These are phyloP conservation scores for Drosophila niveifrons DNA, from an alignment of 2,888 invertebrate species.

Conservation along the genomic window DNA sequence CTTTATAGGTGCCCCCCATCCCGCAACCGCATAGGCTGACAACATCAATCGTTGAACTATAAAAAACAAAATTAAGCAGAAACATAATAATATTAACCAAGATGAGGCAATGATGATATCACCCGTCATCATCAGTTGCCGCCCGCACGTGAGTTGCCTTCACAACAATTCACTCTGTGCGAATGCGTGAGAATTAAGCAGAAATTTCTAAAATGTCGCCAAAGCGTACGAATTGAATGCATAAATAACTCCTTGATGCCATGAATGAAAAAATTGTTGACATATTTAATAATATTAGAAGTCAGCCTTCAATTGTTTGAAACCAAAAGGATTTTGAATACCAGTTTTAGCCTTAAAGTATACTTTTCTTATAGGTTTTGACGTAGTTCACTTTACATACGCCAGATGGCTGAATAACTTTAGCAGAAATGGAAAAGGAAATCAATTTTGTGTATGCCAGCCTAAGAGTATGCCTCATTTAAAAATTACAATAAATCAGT, in stretches of 20 bases:
- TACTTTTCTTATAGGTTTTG: not conserved
- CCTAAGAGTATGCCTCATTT: not conserved
- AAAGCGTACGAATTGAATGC: constrained; percentile 40
- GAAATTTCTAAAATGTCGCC: constrained; percentile 41
- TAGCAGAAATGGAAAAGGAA: not conserved
- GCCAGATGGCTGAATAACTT: not conserved
- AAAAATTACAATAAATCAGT: not conserved
- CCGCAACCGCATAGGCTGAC: not conserved
- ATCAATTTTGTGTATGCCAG: not conserved
- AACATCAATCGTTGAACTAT: constrained; percentile 44
- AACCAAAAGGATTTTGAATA: not conserved
- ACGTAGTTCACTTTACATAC: not conserved
- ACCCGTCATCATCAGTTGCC: constrained; percentile 32
- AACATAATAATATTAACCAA: constrained; percentile 35
- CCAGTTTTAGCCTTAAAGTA: not conserved
- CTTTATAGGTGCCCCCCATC: constrained; percentile 32
- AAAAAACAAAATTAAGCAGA: constrained; percentile 20
- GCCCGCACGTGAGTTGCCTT: constrained; percentile 67
- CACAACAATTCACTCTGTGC: constrained; percentile 36
- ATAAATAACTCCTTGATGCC: constrained; percentile 28
- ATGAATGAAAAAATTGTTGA: not conserved
- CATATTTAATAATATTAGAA: not conserved
- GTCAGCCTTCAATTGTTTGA: not conserved
- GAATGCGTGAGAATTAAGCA: constrained; percentile 52
- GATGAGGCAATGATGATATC: constrained; percentile 69